Evolutionary conservation across 1,140 invertebrate genomes (phyloP), one percentile per base, ranked within the genome.

Genomic region (Rhizoglyphus robini): DNA sequence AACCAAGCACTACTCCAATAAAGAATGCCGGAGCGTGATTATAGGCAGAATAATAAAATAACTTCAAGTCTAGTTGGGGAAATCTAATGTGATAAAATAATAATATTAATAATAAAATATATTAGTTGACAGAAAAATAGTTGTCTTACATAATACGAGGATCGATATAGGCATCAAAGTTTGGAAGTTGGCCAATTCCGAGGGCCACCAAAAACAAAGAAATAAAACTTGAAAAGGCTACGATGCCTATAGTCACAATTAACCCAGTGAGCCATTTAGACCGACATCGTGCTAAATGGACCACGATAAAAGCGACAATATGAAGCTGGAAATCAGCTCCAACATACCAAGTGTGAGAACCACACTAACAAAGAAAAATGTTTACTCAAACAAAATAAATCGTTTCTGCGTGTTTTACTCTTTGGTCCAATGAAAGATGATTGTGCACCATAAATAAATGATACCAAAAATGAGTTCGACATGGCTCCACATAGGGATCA

Each of bases 261-360:
- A 54, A 23, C 8, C 51, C 51, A 23, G 23, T 32, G 51, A 54
- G 23, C 51, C 51, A 54, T 32, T 32, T 25, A 23, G 23, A 27
- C 20, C 51, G 51, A 54, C 51, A 54, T 15, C 51, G 51, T 11
- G 23, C 23, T 8, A 54, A 23, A 32, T 54, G 51, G 8, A 69
- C 18, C 23, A 69, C 36, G 11, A 61, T 36, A 30, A 67, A 36
- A 1, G 65, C 23, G 5, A 69, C 30, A 0, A 69, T 25, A 34
- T 69, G 29, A 8, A 69, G 48, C 23, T 69, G 68, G 23, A 69
- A 69, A 47, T 69, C 68, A 0, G 68, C 68, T 27, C 51, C 60
- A 30, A 69, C 18, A 36, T 69, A 69, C 68, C 68, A 69, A 4
- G 68, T 69, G 0, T 62, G 51, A 5, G 57, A 46, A 25, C 63